Base-by-base conservation (phyloP, 2,797 vertebrate genomes). In the Limosa lapponica region DNA sequence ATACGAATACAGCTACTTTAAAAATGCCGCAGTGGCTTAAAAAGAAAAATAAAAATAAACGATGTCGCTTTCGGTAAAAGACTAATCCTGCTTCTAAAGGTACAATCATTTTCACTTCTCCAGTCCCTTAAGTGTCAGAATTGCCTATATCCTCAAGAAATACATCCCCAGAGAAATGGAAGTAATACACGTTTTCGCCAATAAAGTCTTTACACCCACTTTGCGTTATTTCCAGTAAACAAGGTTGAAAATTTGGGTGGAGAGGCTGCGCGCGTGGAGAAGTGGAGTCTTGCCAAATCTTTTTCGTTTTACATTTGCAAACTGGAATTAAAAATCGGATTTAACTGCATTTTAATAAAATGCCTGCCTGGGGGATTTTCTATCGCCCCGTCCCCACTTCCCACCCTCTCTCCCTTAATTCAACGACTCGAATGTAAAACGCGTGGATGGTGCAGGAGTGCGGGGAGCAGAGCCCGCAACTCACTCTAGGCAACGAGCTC, bases 211-310 rank as follows among this genome's bases (percentile, higher is more conserved):
- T 37, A 58, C 3, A 28, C 8, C 6, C 1, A 7, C 27, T 65
- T 34, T n/a, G 2, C 25, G 8, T 73, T 82, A 73, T 19, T 88
- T 86, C 58, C 48, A 54, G 34, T 73, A 88, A 72, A 49, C 8
- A 19, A 1, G 0, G 5, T 8, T 54, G 30, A 80, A 87, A 72
- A 34, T 49, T 44, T 32, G 23, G 4, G 13, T 36, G 16, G 32
- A 41, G 19, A 52, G 5, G 6, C 34, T 4, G 16, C 0, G 1
- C 1, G 8, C 3, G 1, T 23, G 32, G 4, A 65, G 30, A 79
- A 79, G 64, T 75, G 4, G 14, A 85, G 14, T 12, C 6, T 54
- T 64, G 24, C 5, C 34, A 70, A 72, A 64, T 48, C 1, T 20
- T 58, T 72, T 32, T 27, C 57, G 3, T 13, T 55, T 62, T 39